phyloP scores from a whole-genome alignment of 2,113 vertebrate genomes.

The Pithys albifrons region DNA sequence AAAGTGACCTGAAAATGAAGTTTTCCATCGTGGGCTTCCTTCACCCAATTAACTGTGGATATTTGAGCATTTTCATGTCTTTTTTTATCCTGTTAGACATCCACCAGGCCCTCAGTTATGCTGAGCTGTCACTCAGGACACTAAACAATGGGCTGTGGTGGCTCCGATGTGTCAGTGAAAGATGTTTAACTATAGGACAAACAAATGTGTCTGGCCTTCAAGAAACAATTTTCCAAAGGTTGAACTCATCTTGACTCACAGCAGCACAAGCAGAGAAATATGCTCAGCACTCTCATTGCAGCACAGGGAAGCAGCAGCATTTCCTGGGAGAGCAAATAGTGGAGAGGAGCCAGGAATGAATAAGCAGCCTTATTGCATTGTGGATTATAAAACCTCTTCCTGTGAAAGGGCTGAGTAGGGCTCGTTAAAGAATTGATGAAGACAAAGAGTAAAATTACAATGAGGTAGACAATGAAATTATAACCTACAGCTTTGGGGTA shows the following conservation, averaged over 20 bases:
- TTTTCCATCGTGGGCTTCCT: not conserved
- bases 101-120: not conserved
- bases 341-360: slow-evolving; percentile 27
- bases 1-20: not conserved
- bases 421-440: not conserved
- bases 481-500: not conserved
- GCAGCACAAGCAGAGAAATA: not conserved
- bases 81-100: not conserved
- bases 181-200: not conserved
- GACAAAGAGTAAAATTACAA: not conserved
- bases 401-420: not conserved
- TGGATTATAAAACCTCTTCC: not conserved
- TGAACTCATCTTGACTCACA: not conserved
- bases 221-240: slow-evolving; percentile 58
- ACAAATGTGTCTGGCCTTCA: slow-evolving; percentile 64
- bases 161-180: slow-evolving; percentile 16
- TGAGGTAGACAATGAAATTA: not conserved
- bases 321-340: not conserved
- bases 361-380: not conserved
- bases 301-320: not conserved
- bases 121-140: not conserved
- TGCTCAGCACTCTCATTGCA: not conserved
- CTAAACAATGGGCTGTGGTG: not conserved
- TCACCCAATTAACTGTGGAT: not conserved
- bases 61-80: not conserved